Percentiles rank a stretch among this genome's conserved stretches.
Conservation (phyloP, 2,888 invertebrate species). For the Ligdia adustata region DNA sequence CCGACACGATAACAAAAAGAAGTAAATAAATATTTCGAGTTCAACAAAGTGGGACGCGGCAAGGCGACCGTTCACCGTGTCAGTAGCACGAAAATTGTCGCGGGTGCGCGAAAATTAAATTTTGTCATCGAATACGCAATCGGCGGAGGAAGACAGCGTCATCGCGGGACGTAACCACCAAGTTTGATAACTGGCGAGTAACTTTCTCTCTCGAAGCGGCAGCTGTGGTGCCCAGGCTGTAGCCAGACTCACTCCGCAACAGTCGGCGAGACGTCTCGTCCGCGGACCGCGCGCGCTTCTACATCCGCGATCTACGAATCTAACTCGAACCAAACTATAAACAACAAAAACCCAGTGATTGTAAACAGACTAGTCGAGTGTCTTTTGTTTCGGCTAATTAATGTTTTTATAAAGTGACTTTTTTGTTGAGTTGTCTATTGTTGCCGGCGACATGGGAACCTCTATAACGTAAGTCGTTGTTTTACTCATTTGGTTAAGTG, state of each 20-base stretch:
- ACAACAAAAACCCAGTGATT: constrained; percentile 49
- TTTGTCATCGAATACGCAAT: constrained; percentile 81
- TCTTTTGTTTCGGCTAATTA: constrained; percentile 44
- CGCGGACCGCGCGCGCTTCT: constrained; percentile 68
- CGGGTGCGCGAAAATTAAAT: constrained; percentile 69
- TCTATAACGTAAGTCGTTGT: constrained; percentile 63
- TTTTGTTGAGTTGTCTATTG: constrained; percentile 52
- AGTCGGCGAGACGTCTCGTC: constrained; percentile 64
- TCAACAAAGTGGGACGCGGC: constrained; percentile 61
- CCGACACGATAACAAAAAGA: constrained; percentile 23
- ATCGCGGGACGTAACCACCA: constrained; percentile 78
- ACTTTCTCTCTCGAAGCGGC: constrained; percentile 73
- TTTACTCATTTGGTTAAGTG: constrained; percentile 32
- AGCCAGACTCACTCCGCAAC: constrained; percentile 67
- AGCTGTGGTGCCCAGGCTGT: constrained; percentile 39
- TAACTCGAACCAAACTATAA: constrained; percentile 39
- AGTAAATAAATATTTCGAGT: constrained; percentile 49
- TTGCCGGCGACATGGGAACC: constrained; percentile 68
- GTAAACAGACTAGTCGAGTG: constrained; percentile 45
- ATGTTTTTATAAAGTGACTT: constrained; percentile 58
- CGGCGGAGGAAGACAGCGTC: constrained; percentile 72
- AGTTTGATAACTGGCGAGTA: constrained; percentile 74
- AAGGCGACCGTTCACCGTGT: constrained; percentile 67
- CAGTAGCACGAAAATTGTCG: constrained; percentile 68
- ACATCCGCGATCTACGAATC: constrained; percentile 47